Base-by-base conservation (phyloP, 2,888 invertebrate genomes). In the Scaptodrosophila latifasciaeformis region DNA sequence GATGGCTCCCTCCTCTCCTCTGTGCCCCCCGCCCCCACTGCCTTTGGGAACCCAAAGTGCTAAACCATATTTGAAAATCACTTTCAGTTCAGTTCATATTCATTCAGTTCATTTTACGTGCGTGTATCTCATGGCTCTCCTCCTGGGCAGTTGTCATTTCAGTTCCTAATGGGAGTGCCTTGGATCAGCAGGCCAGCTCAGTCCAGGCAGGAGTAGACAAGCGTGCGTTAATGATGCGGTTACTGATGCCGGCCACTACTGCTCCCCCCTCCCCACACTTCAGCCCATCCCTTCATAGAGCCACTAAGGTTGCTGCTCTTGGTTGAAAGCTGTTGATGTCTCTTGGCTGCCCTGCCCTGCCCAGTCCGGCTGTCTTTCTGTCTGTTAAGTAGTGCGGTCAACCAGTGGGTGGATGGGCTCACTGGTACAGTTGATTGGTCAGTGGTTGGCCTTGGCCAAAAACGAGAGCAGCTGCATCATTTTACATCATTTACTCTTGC, bases 81-180 rank as follows among this genome's bases (percentile, higher is more conserved):
- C 81, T 76, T 80, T 80, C n/a, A n/a, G n/a, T n/a, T n/a, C n/a
- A 76, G 60, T 72, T 67, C 77, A 76, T 71, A 79, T 67, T 59
- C 61, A 62, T 47, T 51, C 62, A n/a, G n/a, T n/a, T n/a, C 40
- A 42, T 21, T n/a, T 17, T 10, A n/a, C n/a, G n/a, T n/a, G n/a
- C n/a, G n/a, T n/a, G n/a, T n/a, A n/a, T n/a, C n/a, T n/a, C n/a
- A n/a, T 40, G 39, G 27, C 13, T 10, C 2, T 27, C 29, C 24
- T 29, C 29, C 65, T 59, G 54, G 59, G 74, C 77, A 77, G 80
- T 76, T 79, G 74, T 74, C 75, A 80, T 70, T 17, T 72, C 64
- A 69, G 53, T 57, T 53, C 50, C 62, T 67, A 67, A 67, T 67
- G 65, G 67, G 5, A 29, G 57, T 46, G n/a, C n/a, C n/a, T n/a